phyloP scores from a whole-genome alignment of 2,797 vertebrate genomes.

The Peromyscus nudipes region DNA sequence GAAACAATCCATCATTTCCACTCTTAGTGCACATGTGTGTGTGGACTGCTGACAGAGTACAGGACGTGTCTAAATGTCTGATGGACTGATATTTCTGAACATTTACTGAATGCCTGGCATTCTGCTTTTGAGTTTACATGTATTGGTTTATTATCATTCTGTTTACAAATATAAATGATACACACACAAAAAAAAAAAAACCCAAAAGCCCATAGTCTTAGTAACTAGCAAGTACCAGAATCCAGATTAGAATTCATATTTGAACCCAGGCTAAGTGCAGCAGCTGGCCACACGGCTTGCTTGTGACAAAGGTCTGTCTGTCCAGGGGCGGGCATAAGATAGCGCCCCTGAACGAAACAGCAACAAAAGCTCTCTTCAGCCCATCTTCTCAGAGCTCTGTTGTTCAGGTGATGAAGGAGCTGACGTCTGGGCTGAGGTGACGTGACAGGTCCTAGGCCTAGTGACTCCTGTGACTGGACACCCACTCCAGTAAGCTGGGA shows the following conservation, averaged over 20 bases:
- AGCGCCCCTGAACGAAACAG: not conserved
- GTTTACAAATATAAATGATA: not conserved
- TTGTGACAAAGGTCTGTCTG: not conserved
- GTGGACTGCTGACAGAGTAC: not conserved
- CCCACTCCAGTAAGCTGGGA: not conserved
- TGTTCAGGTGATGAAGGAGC: conserved; percentile 20
- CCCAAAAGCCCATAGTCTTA: not conserved
- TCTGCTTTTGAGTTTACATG: not conserved
- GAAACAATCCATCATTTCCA: conserved; percentile 11
- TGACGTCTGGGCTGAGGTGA: not conserved
- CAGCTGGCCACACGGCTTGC: not conserved
- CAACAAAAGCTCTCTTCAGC: not conserved
- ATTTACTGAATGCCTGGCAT: not conserved
- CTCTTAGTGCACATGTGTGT: not conserved
- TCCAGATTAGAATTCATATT: not conserved
- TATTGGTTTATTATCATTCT: not conserved
- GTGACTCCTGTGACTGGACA: not conserved
- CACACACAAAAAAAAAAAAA: not conserved
- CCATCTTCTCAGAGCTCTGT: not conserved
- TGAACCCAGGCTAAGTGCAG: not conserved
- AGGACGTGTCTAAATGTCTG: not conserved
- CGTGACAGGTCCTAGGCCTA: not conserved
- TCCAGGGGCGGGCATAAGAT: not conserved
- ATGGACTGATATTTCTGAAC: not conserved
- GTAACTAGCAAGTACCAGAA: not conserved